A percentile compares a stretch with the other conserved stretches of the same genome.
Evolutionary conservation across 1,140 invertebrate species (phyloP).

Genomic region (Chrysomallon squamiferum): DNA sequence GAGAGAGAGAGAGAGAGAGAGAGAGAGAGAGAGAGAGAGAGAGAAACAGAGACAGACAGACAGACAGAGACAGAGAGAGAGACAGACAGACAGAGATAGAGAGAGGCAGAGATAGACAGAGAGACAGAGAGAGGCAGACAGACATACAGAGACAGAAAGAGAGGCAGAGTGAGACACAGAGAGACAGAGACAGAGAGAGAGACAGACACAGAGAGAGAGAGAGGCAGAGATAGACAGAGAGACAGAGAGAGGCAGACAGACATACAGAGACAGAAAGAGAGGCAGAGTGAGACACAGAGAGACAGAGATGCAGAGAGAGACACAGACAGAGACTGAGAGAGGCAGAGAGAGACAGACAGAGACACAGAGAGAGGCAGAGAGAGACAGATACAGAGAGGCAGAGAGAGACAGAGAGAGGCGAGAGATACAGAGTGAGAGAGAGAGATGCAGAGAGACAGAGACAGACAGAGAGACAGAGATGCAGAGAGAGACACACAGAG

Average conservation of each 20-base stretch:
- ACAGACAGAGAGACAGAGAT: conserved; percentile 2
- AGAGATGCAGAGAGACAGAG: not conserved
- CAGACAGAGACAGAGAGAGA: too few species aligned
- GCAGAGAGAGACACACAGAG: conserved; percentile 11
- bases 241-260: too few species aligned
- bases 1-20: too few species aligned
- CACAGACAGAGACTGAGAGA: not conserved
- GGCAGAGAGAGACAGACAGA: conserved; percentile 4
- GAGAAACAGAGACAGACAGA: too few species aligned
- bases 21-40: too few species aligned
- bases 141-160: not conserved
- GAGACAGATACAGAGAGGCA: not conserved
- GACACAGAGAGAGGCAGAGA: conserved; percentile 1
- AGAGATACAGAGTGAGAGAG: not conserved
- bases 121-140: too few species aligned
- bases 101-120: too few species aligned
- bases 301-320: not conserved
- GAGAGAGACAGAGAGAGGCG: conserved; percentile 1
- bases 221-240: too few species aligned
- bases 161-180: not conserved
- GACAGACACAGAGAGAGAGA: not conserved
- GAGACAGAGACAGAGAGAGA: not conserved
- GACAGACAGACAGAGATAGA: too few species aligned
- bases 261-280: not conserved
- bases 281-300: not conserved